A percentile compares a stretch with the other conserved stretches of the same genome.
These are phyloP conservation scores for Hypomesus transpacificus DNA, from an alignment of 2,113 vertebrate genomes.

Conservation along the genomic window DNA sequence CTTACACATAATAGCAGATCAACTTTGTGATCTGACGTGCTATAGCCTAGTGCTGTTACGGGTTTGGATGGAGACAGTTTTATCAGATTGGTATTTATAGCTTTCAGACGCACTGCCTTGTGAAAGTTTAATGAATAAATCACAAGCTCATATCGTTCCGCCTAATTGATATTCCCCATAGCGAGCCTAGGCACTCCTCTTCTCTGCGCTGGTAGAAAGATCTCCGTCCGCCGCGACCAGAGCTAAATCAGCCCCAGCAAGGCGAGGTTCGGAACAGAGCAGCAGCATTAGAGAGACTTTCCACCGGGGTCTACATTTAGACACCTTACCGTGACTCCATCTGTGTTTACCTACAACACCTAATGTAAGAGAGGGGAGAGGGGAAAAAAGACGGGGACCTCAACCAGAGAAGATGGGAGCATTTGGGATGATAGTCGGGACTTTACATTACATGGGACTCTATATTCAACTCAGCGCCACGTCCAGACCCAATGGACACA, in stretches of 20 bases:
- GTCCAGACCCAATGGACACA: slow-evolving; percentile 73
- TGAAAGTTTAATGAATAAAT: slow-evolving; percentile 73
- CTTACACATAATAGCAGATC: too few relatives aligned
- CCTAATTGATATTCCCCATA: slow-evolving; percentile 62
- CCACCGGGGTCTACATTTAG: slow-evolving; percentile 8
- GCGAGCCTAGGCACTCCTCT: slow-evolving; percentile 55
- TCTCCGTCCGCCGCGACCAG: slow-evolving; percentile 62
- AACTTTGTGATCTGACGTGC: not conserved
- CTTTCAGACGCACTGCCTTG: slow-evolving; percentile 68
- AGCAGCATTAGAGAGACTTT: slow-evolving; percentile 1
- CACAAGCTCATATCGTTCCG: slow-evolving; percentile 68
- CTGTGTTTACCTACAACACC: slow-evolving; percentile 36
- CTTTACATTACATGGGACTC: slow-evolving; percentile 90
- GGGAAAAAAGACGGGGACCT: slow-evolving; percentile 57
- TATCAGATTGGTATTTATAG: slow-evolving; percentile 35
- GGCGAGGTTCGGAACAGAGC: slow-evolving; percentile 17
- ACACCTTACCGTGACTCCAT: slow-evolving; percentile 50
- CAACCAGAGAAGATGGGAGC: slow-evolving; percentile 76
- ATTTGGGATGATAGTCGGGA: slow-evolving; percentile 82
- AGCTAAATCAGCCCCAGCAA: slow-evolving; percentile 38
- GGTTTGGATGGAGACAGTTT: not conserved
- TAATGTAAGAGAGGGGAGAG: slow-evolving; percentile 60
- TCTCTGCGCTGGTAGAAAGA: slow-evolving; percentile 10
- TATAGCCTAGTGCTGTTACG: not conserved
- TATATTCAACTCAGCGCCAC: slow-evolving; percentile 85